Evolutionary conservation across 2,797 vertebrate species (phyloP), one percentile per base, ranked within the genome.

Genomic region (Neostethus bicornis): DNA sequence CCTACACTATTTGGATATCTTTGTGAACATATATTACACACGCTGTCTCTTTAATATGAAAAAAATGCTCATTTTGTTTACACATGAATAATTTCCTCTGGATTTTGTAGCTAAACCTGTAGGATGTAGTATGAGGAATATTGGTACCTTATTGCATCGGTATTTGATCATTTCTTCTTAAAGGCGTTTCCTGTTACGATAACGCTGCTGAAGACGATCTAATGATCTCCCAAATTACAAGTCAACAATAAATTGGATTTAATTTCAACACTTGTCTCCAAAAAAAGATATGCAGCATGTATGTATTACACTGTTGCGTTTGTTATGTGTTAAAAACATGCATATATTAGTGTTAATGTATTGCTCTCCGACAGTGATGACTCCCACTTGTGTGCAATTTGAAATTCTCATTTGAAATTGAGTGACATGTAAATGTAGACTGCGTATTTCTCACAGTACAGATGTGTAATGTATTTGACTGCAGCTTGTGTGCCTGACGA

Each of bases 141-240:
- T n/a, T 57, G 23, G 54, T 32, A 57, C 46, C 45, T 21, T n/a
- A 47, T 7, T 19, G 20, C 25, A 57, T 20, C 42, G 14, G 24
- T 0, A 25, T 44, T 25, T 42, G 21, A 25, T n/a, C 16, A 25
- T 7, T 25, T 24, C 2, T 25, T 45, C 14, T n/a, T n/a, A n/a
- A n/a, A n/a, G n/a, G n/a, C n/a, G n/a, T n/a, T n/a, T n/a, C n/a
- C n/a, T n/a, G n/a, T n/a, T n/a, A n/a, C n/a, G n/a, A n/a, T n/a
- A n/a, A n/a, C n/a, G n/a, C n/a, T n/a, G n/a, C n/a, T n/a, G n/a
- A n/a, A n/a, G n/a, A n/a, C n/a, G n/a, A n/a, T n/a, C n/a, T n/a
- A n/a, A n/a, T n/a, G n/a, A n/a, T n/a, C n/a, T n/a, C n/a, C n/a
- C n/a, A n/a, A n/a, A n/a, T n/a, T n/a, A n/a, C n/a, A n/a, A n/a